Evolutionary conservation across 92 coral and sea anemone species (phyloP).

Genomic region (Siderastrea siderea): DNA sequence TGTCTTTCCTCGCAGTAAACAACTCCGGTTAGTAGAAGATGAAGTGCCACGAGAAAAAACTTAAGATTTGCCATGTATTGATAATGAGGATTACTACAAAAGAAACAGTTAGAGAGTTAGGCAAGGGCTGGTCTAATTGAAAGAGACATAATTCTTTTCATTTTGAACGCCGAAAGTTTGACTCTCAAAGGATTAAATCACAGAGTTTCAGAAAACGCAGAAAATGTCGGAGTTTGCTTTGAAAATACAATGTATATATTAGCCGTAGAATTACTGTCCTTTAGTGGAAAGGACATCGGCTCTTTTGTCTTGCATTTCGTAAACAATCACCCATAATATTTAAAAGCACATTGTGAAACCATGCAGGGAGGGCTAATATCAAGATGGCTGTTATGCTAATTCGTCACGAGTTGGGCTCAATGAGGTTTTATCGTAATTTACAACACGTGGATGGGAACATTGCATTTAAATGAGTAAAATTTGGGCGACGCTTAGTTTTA

Average conservation of each 20-base stretch:
- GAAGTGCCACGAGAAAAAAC: neutral
- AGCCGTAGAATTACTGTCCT: slow-evolving; percentile 2
- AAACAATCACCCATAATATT: slow-evolving; percentile 50
- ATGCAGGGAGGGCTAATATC: slow-evolving; percentile 44
- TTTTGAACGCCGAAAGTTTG: neutral
- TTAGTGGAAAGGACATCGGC: slow-evolving; percentile 46
- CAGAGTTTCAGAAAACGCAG: neutral
- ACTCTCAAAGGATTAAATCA: neutral
- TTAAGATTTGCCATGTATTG: slow-evolving; percentile 3
- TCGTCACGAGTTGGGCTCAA: neutral
- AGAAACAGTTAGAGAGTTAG: slow-evolving; percentile 33
- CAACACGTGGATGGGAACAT: slow-evolving; percentile 29
- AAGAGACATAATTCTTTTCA: neutral
- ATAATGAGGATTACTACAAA: slow-evolving; percentile 32
- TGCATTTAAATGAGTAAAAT: slow-evolving; percentile 2
- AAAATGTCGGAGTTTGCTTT: slow-evolving; percentile 10
- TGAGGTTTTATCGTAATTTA: slow-evolving; percentile 8
- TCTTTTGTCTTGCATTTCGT: slow-evolving; percentile 56
- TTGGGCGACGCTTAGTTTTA: neutral
- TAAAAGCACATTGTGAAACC: slow-evolving; percentile 48
- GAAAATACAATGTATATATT: slow-evolving; percentile 6
- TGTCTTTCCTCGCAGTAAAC: neutral
- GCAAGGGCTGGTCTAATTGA: neutral
- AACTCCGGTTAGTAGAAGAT: neutral
- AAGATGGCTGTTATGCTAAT: slow-evolving; percentile 50